phyloP scores from a whole-genome alignment of 92 coral and sea anemone species.

The Parazoanthus darwini region DNA sequence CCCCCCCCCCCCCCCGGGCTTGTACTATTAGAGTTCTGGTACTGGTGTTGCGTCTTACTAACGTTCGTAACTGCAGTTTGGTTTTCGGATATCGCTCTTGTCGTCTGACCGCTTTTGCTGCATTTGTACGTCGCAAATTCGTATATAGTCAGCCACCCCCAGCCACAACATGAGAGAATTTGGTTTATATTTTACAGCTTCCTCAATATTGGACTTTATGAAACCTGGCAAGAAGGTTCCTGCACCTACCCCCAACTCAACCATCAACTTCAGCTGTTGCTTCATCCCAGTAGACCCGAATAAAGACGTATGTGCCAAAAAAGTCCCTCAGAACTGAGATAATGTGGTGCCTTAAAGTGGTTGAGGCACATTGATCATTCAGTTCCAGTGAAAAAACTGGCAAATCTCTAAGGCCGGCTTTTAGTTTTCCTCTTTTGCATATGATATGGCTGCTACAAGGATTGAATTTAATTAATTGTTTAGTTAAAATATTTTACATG shows the following conservation, averaged over 20 bases:
- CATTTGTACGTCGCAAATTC: not conserved
- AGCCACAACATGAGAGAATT: not conserved
- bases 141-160: constrained; percentile 22
- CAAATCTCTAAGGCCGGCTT: constrained; percentile 1
- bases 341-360: constrained; percentile 41
- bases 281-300: constrained; percentile 14
- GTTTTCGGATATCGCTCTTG: constrained; percentile 8
- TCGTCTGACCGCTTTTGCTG: constrained; percentile 11
- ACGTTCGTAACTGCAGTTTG: constrained; percentile 21
- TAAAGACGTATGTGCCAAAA: constrained; percentile 36
- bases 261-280: constrained; percentile 34
- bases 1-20: no score
- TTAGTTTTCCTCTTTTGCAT: constrained; percentile 18
- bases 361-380: constrained; percentile 25
- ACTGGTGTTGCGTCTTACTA: not conserved
- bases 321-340: constrained; percentile 44
- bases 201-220: constrained; percentile 37
- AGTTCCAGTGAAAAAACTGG: constrained; percentile 25
- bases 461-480: constrained; percentile 5
- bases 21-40: not conserved
- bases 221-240: constrained; percentile 36
- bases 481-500: constrained; percentile 3
- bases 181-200: constrained; percentile 25
- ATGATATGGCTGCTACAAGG: constrained; percentile 2
- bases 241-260: constrained; percentile 32